Base-by-base conservation (phyloP, 2,797 vertebrate genomes). In the Cuculus canorus region DNA sequence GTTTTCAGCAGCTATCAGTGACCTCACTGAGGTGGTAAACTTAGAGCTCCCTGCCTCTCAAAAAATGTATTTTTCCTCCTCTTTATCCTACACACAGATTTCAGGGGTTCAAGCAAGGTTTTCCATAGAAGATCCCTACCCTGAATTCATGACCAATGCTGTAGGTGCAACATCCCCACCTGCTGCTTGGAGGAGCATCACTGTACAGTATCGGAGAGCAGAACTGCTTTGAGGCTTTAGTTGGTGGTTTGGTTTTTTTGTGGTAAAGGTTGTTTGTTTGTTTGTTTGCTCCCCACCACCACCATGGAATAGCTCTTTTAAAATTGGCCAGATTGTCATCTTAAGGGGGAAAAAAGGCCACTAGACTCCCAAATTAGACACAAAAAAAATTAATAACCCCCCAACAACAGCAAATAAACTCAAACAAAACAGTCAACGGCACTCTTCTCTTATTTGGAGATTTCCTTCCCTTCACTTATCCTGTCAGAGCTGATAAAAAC, bases 1-100 rank as follows among this genome's bases (percentile, higher is more conserved):
- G 59, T 63, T 93, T 94, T 91, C 79, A 92, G 72, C 69, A 93
- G 94, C 52, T 88, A 50, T 70, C 93, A 39, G 64, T 96, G 96
- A 80, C 86, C 96, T 93, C 91, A 85, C 82, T 77, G 54, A 48
- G 28, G 52, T 77, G 88, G 47, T 45, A 43, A 82, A 61, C 25
- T 77, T 90, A 50, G 79, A 92, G 53, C 43, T 53, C 69, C 10
- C 54, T 43, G 7, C 27, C 80, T 57, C 70, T 35, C 68, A 41
- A 33, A 86, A 92, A 94, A 80, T 4, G 13, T 37, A 60, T 25
- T 71, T 61, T 45, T 69, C 21, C 69, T 89, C 53, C 39, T 87
- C 86, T 47, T 35, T 32, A 78, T 61, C 27, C 43, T 43, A 76
- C n/a, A 69, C 16, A 21, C 11, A 57, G 41, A 7, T 88, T 56